These are phyloP conservation scores for Ashinkailepas kermadecensis DNA, from an alignment of 2,888 invertebrate species.

Conservation along the genomic window DNA sequence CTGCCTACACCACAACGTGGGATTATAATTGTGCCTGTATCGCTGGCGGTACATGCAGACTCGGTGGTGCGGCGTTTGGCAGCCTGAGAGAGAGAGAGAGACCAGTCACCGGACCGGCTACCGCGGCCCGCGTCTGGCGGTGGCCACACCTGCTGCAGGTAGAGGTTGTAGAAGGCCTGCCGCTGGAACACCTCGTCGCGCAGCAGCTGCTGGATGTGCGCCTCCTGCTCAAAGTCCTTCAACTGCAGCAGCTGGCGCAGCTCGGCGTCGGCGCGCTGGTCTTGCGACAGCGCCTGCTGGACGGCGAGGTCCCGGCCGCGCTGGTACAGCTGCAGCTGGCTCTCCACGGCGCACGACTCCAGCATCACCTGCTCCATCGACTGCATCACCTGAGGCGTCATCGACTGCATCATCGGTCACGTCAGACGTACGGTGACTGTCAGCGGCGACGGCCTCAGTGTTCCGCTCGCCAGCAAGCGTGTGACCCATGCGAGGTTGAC, in stretches of 20 bases:
- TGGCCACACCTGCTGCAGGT: conserved; percentile 38
- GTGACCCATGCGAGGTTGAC: no score
- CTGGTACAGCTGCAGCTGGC: not conserved
- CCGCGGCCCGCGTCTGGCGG: no score
- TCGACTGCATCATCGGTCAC: no score
- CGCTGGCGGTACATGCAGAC: no score
- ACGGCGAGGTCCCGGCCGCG: not conserved
- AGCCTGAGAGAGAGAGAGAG: no score
- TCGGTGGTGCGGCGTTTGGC: no score
- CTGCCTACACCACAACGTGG: no score
- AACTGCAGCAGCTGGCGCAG: conserved; percentile 5
- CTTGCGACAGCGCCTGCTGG: not conserved
- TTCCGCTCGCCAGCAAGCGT: no score
- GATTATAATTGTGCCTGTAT: no score
- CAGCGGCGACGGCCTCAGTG: no score
- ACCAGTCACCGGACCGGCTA: no score
- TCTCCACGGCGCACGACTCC: not conserved
- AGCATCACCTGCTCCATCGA: not conserved
- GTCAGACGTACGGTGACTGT: no score
- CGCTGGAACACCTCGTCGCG: conserved; percentile 64
- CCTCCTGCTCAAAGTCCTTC: conserved; percentile 46
- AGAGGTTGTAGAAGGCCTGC: conserved; percentile 59
- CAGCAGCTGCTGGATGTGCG: conserved; percentile 54
- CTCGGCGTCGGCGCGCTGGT: not conserved
- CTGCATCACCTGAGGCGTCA: not conserved